Base-by-base conservation (phyloP, 2,797 vertebrate species). In the Hippopotamyrus pictus region DNA sequence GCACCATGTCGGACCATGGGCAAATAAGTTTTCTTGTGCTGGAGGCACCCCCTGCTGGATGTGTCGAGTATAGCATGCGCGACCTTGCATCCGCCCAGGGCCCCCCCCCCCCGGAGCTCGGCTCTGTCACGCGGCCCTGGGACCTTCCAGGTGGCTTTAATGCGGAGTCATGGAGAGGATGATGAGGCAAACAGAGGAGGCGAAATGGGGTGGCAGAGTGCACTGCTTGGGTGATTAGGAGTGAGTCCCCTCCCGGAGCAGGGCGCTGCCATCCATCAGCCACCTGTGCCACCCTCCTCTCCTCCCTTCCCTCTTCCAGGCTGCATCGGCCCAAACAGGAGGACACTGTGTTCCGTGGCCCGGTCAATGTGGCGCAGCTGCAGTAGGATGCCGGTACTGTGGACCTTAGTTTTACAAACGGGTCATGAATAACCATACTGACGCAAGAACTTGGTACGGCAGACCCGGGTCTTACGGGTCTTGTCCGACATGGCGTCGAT, bases 131-230 rank as follows among this genome's bases (percentile, higher is more conserved):
- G 25, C 5, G 19, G 37, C 29, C 2, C 14, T 22, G 54, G 19
- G 25, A 25, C 22, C 5, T 53, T 86, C 37, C 86, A 62, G 53
- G 86, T 59, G 86, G 17, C 84, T 91, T 90, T 92, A 92, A 91
- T 54, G 86, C 91, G 88, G 91, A 90, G 90, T 90, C 90, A 89
- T 90, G 90, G 88, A 84, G 84, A 54, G 91, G 89, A 90, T 88
- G 90, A 93, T 92, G 89, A 92, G 93, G 92, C 90, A 90, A 91
- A 93, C 90, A 89, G 54, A 33, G 89, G 88, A 46, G 83, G 46
- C 41, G 3, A 86, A 25, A 59, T 22, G 41, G 9, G 37, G 59
- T 88, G 87, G 59, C 33, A 1, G 85, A 79, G 65, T 83, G n/a
- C 44, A 50, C 82, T 87, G 87, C 37, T 33, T 73, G 84, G 89